Percentiles rank a stretch among this genome's conserved stretches.
Evolutionary conservation across 2,888 invertebrate species (phyloP).

Genomic region (Willowsia nigromaculata): DNA sequence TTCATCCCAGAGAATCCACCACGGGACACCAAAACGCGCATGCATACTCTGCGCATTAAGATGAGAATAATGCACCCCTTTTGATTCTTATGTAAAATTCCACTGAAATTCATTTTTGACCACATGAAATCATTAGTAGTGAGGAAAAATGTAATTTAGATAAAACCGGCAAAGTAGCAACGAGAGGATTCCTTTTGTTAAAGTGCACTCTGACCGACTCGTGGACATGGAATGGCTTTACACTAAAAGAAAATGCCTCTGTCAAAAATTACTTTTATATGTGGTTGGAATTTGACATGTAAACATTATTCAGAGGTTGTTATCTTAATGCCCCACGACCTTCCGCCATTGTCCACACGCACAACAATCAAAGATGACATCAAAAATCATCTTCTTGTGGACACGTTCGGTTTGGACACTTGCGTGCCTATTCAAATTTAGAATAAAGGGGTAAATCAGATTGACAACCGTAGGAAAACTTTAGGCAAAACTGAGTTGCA

Average conservation of each 20-base stretch:
- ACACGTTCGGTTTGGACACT: not conserved
- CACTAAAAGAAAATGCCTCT: not conserved
- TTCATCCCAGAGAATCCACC: not conserved
- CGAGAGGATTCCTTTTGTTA: constrained; percentile 8
- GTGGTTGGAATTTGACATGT: constrained; percentile 37
- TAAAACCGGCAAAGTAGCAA: constrained; percentile 17
- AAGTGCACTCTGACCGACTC: not conserved
- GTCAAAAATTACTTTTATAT: constrained; percentile 27
- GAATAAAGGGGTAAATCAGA: not conserved
- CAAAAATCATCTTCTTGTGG: not conserved
- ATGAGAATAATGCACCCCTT: not conserved
- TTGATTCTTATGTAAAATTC: constrained; percentile 18
- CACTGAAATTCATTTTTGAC: constrained; percentile 9
- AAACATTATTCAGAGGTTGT: constrained; percentile 33
- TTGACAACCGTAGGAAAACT: not conserved
- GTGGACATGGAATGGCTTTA: constrained; percentile 11
- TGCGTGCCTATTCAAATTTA: not conserved
- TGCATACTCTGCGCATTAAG: too few species aligned
- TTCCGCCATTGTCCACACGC: constrained; percentile 16
- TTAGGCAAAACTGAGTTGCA: too few species aligned
- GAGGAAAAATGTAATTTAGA: constrained; percentile 43
- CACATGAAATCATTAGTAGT: constrained; percentile 43
- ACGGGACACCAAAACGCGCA: constrained; percentile 16
- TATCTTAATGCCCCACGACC: constrained; percentile 33
- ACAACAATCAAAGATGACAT: constrained; percentile 23